A percentile compares a stretch with the other conserved stretches of the same genome.
Conservation (phyloP, 2,113 vertebrate genomes). For the Fregata magnificens region DNA sequence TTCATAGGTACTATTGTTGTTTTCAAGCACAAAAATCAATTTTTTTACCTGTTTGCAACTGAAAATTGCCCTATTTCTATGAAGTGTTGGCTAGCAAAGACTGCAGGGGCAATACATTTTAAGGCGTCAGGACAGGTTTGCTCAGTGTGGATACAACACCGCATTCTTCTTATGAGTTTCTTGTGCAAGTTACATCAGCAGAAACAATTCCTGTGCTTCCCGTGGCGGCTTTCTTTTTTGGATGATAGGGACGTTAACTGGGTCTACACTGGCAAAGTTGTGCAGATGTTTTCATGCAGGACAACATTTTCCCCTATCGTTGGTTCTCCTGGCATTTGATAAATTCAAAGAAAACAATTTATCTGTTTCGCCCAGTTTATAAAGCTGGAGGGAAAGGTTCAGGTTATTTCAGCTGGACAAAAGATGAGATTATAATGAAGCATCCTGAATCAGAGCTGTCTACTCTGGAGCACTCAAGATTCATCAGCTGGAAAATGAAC, state of each 20-base stretch:
- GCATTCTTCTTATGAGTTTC: background rate
- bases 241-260: background rate
- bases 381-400: background rate
- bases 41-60: background rate
- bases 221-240: background rate
- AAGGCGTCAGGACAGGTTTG: background rate
- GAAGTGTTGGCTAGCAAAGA: background rate
- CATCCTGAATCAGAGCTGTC: background rate
- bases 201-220: background rate
- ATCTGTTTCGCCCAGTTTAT: background rate
- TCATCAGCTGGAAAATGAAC: background rate
- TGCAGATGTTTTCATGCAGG: background rate
- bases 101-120: background rate
- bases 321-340: background rate
- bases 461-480: background rate
- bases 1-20: background rate
- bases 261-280: background rate
- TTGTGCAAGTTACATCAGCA: background rate
- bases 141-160: background rate
- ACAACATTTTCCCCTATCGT: background rate
- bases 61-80: background rate
- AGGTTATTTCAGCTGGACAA: background rate
- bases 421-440: background rate
- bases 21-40: background rate
- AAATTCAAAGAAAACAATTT: background rate